Evolutionary conservation across 2,797 vertebrate species (phyloP).

Genomic region (Sphenopsis melanotis): DNA sequence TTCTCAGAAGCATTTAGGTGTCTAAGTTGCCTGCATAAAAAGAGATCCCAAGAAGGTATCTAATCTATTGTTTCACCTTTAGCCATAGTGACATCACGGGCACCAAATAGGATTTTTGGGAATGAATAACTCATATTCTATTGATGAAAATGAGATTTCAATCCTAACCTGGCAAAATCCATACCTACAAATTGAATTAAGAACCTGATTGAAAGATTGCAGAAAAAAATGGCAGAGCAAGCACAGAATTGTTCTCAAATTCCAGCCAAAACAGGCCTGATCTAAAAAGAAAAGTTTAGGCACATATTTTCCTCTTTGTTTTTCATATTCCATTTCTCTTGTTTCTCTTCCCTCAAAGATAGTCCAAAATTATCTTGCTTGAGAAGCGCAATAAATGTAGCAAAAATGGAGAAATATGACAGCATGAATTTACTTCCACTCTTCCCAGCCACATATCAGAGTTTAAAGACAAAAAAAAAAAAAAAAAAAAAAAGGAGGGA

Average conservation of each 20-base stretch:
- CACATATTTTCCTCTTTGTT: slow-evolving; percentile 21
- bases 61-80: not conserved
- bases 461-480: not conserved
- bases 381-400: slow-evolving; percentile 41
- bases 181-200: not conserved
- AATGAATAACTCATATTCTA: not conserved
- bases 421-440: not conserved
- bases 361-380: slow-evolving; percentile 32
- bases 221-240: not conserved
- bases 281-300: not conserved
- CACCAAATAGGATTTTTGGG: not conserved
- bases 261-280: slow-evolving; percentile 1
- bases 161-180: not conserved
- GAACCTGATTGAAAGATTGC: not conserved
- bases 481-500: rapidly evolving
- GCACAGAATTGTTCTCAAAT: slow-evolving; percentile 10
- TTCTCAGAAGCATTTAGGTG: not conserved
- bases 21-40: not conserved
- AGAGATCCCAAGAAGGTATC: not conserved
- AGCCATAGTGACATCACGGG: not conserved
- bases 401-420: not conserved
- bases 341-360: not conserved
- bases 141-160: not conserved
- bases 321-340: slow-evolving; percentile 35
- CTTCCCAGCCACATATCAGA: slow-evolving; percentile 24